These are phyloP conservation scores for Teleogryllus occipitalis DNA, from an alignment of 1,140 invertebrate genomes.

Conservation along the genomic window DNA sequence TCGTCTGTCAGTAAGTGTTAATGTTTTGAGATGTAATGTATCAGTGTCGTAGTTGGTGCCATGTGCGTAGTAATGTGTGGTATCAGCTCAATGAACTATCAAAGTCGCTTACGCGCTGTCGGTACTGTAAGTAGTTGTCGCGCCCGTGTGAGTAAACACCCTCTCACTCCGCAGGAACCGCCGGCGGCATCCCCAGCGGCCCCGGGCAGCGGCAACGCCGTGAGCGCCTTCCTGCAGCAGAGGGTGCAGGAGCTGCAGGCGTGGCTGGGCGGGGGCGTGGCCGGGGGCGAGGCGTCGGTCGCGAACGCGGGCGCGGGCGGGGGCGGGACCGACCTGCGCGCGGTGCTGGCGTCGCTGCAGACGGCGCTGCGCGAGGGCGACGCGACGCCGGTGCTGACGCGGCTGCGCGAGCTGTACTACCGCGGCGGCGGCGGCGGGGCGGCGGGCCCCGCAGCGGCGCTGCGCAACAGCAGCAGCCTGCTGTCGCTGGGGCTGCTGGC, in stretches of 20 bases:
- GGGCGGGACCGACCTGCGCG: constrained; percentile 26
- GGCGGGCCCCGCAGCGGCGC: constrained; percentile 15
- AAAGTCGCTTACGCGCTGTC: no score
- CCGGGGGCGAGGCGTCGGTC: constrained; percentile 23
- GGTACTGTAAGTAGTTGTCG: no score
- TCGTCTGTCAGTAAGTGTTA: no score
- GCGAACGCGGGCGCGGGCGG: not conserved
- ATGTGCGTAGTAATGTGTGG: no score
- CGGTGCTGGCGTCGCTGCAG: constrained; percentile 34
- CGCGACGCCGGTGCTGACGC: constrained; percentile 37
- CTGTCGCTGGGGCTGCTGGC: constrained; percentile 48
- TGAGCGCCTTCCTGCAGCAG: constrained; percentile 29
- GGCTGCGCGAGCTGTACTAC: constrained; percentile 42
- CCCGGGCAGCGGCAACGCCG: constrained; percentile 18
- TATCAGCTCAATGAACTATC: no score
- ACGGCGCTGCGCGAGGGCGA: constrained; percentile 41
- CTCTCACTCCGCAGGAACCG: not conserved
- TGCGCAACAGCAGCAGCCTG: constrained; percentile 31
- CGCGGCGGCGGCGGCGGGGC: constrained; percentile 29
- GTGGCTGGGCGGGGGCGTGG: constrained; percentile 37
- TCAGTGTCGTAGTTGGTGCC: no score
- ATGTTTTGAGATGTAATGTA: no score
- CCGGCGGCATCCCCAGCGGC: not conserved
- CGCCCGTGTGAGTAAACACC: no score
- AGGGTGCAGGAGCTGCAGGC: constrained; percentile 43